Evolutionary conservation across 2,888 invertebrate species (phyloP).

Genomic region (Pardosa pseudoannulata): DNA sequence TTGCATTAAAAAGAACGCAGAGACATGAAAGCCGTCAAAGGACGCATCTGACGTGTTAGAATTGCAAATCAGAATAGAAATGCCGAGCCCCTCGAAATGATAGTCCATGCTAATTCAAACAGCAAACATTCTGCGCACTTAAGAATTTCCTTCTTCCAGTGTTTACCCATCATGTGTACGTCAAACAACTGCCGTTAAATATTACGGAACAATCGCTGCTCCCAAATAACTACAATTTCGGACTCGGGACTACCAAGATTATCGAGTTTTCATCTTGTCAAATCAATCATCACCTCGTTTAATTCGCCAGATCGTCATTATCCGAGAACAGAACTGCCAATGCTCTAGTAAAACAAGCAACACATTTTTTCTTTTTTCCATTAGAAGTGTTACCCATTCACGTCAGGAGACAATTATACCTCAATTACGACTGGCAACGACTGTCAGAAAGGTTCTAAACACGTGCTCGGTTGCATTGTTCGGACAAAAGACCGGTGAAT

Average conservation of each 20-base stretch:
- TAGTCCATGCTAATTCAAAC: too few species aligned
- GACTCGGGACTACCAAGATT: neutral
- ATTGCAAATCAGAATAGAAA: too few species aligned
- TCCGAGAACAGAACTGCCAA: conserved; percentile 8
- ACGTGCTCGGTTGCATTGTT: conserved; percentile 26
- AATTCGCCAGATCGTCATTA: conserved; percentile 1
- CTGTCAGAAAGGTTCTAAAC: conserved; percentile 39
- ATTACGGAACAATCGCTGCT: neutral
- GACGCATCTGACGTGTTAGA: too few species aligned
- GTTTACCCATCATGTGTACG: neutral
- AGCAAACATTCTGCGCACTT: too few species aligned
- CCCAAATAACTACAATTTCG: conserved; percentile 20
- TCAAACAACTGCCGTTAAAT: neutral
- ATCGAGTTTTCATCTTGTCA: neutral
- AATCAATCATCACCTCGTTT: conserved; percentile 27
- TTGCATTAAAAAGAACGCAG: too few species aligned
- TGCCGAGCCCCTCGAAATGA: too few species aligned
- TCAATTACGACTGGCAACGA: conserved; percentile 48
- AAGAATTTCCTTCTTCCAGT: too few species aligned
- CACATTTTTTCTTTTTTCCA: neutral
- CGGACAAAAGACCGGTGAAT: conserved; percentile 25
- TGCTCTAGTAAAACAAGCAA: conserved; percentile 32
- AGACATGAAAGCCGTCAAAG: too few species aligned
- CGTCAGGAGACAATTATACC: conserved; percentile 48
- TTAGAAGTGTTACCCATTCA: conserved; percentile 22